These are phyloP conservation scores for Hirundo rustica DNA, from an alignment of 2,797 vertebrate genomes.

Conservation along the genomic window DNA sequence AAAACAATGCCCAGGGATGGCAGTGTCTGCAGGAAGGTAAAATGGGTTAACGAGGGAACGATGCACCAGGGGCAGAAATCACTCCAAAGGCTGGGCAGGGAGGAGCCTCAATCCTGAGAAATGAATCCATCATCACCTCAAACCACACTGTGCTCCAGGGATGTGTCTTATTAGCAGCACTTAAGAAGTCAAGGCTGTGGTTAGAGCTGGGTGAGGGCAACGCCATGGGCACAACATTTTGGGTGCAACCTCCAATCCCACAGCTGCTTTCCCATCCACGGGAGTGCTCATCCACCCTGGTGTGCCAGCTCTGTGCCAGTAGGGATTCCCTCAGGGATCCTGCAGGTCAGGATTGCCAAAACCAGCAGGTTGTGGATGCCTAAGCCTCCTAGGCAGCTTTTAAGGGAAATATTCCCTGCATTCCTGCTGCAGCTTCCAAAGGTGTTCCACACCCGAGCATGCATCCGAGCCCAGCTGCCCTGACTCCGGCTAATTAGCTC, in stretches of 20 bases:
- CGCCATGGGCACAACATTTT: rapidly evolving
- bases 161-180: rapidly evolving
- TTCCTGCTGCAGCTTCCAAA: not conserved
- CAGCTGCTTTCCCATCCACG: not conserved
- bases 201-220: not conserved
- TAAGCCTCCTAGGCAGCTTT: not conserved
- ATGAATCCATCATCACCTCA: not conserved
- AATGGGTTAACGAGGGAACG: rapidly evolving
- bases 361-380: not conserved
- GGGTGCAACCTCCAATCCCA: not conserved
- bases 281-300: rapidly evolving
- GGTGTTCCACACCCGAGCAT: not conserved
- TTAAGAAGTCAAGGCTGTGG: not conserved
- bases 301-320: rapidly evolving
- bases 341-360: rapidly evolving
- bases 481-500: conserved; percentile 62
- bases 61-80: not conserved
- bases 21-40: rapidly evolving
- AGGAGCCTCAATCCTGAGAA: not conserved
- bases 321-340: not conserved
- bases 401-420: not conserved
- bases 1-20: not conserved
- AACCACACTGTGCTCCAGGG: rapidly evolving
- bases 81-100: not conserved
- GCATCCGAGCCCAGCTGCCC: not conserved